Evolutionary conservation across 2,113 vertebrate species (phyloP).

Genomic region (Protobothrops flavoviridis): DNA sequence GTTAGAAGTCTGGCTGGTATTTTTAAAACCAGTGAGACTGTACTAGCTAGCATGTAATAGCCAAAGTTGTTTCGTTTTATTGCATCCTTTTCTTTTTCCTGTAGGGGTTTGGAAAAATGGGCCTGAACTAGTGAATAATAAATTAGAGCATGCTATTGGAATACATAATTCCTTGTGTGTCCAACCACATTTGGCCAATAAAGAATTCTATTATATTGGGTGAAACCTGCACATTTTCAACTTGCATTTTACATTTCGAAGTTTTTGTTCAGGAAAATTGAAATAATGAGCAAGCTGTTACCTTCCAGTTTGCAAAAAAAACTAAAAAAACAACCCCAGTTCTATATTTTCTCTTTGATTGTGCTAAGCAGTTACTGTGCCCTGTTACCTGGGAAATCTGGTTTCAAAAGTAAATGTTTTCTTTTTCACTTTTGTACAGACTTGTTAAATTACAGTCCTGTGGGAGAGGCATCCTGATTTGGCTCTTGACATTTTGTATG

Average conservation of each 20-base stretch:
- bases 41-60: neutral
- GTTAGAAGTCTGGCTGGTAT: neutral
- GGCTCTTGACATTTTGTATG: neutral
- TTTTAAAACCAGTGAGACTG: neutral
- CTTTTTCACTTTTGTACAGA: neutral
- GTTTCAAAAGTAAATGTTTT: neutral
- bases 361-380: neutral
- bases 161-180: too few species aligned
- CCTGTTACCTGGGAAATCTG: neutral
- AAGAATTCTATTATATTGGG: neutral
- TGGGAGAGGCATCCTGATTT: neutral
- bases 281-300: neutral
- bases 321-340: too few species aligned
- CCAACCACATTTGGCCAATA: too few species aligned
- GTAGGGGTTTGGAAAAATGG: neutral
- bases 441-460: neutral
- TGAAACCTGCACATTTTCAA: neutral
- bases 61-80: neutral
- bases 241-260: neutral
- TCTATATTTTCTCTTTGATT: neutral
- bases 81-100: neutral
- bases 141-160: too few species aligned
- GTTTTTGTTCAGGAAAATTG: neutral
- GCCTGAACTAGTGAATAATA: neutral
- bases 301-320: neutral